Conservation (phyloP, 2,888 invertebrate genomes). For the Heliconius ethilla region DNA sequence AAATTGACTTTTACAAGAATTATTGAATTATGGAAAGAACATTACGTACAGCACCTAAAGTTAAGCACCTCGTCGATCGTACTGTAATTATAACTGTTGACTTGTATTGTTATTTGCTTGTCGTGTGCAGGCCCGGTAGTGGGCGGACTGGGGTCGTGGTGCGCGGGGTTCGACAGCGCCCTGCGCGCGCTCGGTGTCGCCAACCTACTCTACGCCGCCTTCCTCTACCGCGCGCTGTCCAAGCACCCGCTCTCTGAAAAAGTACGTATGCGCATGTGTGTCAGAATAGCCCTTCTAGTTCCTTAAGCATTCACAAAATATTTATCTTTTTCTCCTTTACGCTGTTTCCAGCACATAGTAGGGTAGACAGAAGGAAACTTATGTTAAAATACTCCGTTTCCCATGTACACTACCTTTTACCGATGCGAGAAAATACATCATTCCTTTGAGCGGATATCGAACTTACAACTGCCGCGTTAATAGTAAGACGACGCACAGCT, state of each 20-base stretch:
- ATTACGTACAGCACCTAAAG: too few relatives aligned
- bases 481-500: too few relatives aligned
- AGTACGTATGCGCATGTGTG: conserved; percentile 48
- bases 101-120: too few relatives aligned
- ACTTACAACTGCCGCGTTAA: not conserved
- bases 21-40: too few relatives aligned
- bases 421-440: too few relatives aligned
- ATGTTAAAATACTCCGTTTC: too few relatives aligned
- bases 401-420: not conserved
- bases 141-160: conserved; percentile 65
- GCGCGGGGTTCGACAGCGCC: conserved; percentile 62
- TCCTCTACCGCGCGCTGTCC: conserved; percentile 60
- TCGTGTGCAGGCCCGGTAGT: conserved; percentile 57
- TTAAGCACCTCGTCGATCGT: too few relatives aligned
- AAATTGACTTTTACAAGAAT: too few relatives aligned
- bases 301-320: too few relatives aligned
- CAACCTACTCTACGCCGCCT: conserved; percentile 67
- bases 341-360: not conserved
- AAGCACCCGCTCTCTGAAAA: conserved; percentile 62
- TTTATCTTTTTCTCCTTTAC: not conserved
- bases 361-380: not conserved
- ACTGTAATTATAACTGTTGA: too few relatives aligned
- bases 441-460: not conserved
- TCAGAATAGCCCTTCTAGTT: too few relatives aligned
- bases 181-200: conserved; percentile 65